Evolutionary conservation across 2,113 vertebrate species (phyloP).

Genomic region (Eulemur macaco): DNA sequence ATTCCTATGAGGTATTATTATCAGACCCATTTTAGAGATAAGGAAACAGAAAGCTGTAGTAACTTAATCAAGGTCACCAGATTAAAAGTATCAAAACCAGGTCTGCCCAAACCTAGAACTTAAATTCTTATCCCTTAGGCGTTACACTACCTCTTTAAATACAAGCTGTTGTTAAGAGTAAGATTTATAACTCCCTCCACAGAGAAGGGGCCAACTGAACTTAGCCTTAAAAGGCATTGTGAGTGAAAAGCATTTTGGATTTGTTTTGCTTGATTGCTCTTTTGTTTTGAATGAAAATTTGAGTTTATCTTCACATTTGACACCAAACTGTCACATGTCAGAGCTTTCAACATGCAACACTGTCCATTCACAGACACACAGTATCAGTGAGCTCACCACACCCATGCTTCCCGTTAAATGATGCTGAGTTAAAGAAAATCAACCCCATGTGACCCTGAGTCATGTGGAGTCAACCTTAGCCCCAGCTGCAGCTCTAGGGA

Average conservation of each 20-base stretch:
- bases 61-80: conserved; percentile 2
- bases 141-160: not conserved
- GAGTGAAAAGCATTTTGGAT: not conserved
- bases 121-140: not conserved
- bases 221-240: not conserved
- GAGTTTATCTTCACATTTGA: not conserved
- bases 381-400: not conserved
- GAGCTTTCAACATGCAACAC: not conserved
- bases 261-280: not conserved
- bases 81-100: not conserved
- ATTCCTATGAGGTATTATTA: not conserved
- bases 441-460: not conserved
- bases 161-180: not conserved
- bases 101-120: not conserved
- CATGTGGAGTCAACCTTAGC: not conserved
- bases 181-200: not conserved
- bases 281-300: not conserved
- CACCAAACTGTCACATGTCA: not conserved
- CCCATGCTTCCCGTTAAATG: not conserved
- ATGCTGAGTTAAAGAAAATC: not conserved
- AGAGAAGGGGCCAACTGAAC: not conserved
- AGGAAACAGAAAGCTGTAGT: not conserved
- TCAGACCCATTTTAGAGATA: not conserved
- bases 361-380: not conserved
- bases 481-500: not conserved